phyloP scores from a whole-genome alignment of 2,888 invertebrate genomes.

The Patella caerulea region DNA sequence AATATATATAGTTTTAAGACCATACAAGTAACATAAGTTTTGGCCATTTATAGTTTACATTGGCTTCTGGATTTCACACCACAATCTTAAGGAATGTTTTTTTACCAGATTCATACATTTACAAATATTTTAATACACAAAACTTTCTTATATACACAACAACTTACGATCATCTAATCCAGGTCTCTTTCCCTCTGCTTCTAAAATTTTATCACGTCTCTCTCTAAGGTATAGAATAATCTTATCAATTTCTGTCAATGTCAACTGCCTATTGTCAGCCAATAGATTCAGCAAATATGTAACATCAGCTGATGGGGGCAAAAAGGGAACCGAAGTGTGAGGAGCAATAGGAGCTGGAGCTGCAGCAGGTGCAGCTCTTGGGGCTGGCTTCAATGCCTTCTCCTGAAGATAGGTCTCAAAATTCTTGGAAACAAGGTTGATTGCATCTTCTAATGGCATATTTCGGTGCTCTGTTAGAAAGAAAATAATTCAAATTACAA shows the following conservation, averaged over 20 bases:
- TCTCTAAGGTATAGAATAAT: slow-evolving; percentile 78
- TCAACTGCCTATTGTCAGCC: slow-evolving; percentile 80
- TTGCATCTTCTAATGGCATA: slow-evolving; percentile 94
- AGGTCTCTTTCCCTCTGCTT: slow-evolving; percentile 16
- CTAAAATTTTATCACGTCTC: slow-evolving; percentile 75
- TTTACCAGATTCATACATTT: no score
- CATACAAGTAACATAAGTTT: no score
- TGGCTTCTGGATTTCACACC: no score
- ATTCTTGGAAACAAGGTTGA: slow-evolving; percentile 79
- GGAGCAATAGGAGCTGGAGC: slow-evolving; percentile 33
- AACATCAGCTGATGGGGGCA: slow-evolving; percentile 45
- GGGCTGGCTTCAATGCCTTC: slow-evolving; percentile 56
- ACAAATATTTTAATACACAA: no score
- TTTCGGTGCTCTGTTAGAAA: slow-evolving; percentile 86
- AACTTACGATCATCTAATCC: slow-evolving; percentile 38
- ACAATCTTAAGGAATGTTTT: no score
- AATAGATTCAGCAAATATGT: slow-evolving; percentile 80
- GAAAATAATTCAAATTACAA: neutral
- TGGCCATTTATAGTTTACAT: no score
- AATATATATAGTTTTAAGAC: no score
- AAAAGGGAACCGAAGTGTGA: slow-evolving; percentile 39
- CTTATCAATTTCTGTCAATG: slow-evolving; percentile 54
- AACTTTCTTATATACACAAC: neutral
- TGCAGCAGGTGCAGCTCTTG: slow-evolving; percentile 29
- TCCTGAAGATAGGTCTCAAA: slow-evolving; percentile 69